These are phyloP conservation scores for Mythimna pallens DNA, from an alignment of 2,888 invertebrate genomes.

Conservation along the genomic window DNA sequence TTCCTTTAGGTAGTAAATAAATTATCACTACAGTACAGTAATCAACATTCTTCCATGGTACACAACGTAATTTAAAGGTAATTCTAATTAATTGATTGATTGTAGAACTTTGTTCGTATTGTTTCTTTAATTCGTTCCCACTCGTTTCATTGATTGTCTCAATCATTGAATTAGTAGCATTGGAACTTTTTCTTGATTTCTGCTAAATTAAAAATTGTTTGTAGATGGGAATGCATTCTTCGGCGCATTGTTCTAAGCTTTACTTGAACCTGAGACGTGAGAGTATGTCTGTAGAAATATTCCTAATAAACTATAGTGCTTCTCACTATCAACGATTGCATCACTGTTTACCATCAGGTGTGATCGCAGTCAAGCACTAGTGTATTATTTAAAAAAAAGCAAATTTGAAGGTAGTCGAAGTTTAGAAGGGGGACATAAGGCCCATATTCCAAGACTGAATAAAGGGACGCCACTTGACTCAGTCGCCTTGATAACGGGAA, in stretches of 20 bases:
- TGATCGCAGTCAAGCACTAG: no score
- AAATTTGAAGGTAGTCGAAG: neutral
- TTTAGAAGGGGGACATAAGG: neutral
- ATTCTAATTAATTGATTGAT: conserved; percentile 46
- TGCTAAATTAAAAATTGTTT: conserved; percentile 19
- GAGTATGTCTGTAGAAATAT: neutral
- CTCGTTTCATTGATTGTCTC: conserved; percentile 45
- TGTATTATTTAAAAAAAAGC: neutral
- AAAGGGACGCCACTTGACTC: no score
- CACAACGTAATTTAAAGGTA: conserved; percentile 17
- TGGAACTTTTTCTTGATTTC: conserved; percentile 32
- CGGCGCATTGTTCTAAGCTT: conserved; percentile 7
- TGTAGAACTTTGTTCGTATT: conserved; percentile 32
- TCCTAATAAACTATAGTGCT: no score
- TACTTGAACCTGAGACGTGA: neutral
- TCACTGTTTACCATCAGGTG: no score
- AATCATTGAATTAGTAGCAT: conserved; percentile 39
- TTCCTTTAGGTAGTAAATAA: neutral
- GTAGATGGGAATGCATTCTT: conserved; percentile 30
- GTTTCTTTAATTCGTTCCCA: conserved; percentile 46
- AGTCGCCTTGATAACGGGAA: no score
- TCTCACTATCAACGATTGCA: no score
- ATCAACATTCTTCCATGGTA: conserved; percentile 9
- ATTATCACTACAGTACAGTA: conserved; percentile 7
- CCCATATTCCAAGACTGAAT: no score